Evolutionary conservation across 2,797 vertebrate species (phyloP).

Genomic region (Morus bassanus): DNA sequence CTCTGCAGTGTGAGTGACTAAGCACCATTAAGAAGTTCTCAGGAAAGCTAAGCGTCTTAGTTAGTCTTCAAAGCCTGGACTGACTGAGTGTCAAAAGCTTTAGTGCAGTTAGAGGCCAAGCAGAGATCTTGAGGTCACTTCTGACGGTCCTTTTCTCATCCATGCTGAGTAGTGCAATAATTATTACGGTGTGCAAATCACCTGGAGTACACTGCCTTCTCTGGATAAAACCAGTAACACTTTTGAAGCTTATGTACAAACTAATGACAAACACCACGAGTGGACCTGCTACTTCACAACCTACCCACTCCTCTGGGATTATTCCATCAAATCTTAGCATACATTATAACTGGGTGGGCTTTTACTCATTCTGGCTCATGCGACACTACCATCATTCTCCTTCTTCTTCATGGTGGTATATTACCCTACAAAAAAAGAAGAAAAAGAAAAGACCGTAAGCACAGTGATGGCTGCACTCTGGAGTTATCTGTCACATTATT

Average conservation of each 20-base stretch:
- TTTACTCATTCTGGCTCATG: background rate
- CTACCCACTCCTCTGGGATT: background rate
- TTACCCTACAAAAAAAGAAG: background rate
- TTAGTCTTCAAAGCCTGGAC: conserved; percentile 14
- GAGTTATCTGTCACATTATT: background rate
- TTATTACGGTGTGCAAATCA: background rate
- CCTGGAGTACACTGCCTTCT: background rate
- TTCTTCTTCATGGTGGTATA: background rate
- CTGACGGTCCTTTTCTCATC: background rate
- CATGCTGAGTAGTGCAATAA: background rate
- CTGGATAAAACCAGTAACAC: background rate
- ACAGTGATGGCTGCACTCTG: background rate
- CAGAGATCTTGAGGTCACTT: background rate
- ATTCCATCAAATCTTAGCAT: background rate
- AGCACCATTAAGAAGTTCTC: conserved; percentile 39
- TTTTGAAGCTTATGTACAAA: background rate
- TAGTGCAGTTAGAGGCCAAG: background rate
- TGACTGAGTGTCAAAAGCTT: conserved; percentile 23
- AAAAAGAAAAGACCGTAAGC: background rate
- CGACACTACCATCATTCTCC: background rate
- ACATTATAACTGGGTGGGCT: background rate
- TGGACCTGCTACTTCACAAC: background rate
- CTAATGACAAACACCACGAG: background rate
- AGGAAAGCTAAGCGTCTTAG: background rate
- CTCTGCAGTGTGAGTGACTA: conserved; percentile 50